Conservation (phyloP, 1,140 invertebrate species). For the Drosophila subpulchrella region DNA sequence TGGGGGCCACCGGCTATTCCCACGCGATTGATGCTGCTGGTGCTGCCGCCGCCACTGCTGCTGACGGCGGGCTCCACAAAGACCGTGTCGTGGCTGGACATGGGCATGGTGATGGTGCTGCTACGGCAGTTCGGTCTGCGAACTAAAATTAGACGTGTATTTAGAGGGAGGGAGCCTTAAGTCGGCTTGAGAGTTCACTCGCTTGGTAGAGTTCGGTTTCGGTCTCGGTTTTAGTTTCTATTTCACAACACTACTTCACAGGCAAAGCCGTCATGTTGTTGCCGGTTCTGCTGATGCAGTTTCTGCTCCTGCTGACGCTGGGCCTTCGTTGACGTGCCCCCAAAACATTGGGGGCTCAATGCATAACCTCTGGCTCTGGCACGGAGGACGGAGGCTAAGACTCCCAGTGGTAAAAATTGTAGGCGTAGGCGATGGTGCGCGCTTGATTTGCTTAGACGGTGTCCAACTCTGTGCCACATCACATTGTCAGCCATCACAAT, state of each 20-base stretch:
- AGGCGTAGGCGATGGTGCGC: conserved; percentile 52
- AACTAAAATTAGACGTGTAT: conserved; percentile 48
- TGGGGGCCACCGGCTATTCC: conserved; percentile 41
- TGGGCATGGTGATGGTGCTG: conserved; percentile 54
- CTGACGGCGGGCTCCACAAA: conserved; percentile 67
- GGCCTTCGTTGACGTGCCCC: conserved; percentile 71
- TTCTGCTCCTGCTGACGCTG: conserved; percentile 48
- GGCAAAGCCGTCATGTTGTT: conserved; percentile 58
- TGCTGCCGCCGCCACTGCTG: conserved; percentile 37
- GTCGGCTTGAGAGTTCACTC: conserved; percentile 55
- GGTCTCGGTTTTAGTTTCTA: conserved; percentile 40
- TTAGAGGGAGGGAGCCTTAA: conserved; percentile 25
- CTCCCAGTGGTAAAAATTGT: conserved; percentile 45
- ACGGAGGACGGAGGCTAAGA: conserved; percentile 38
- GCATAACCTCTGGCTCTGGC: conserved; percentile 71
- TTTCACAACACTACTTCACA: conserved; percentile 74
- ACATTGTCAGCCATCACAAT: conserved; percentile 84
- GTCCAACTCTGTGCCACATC: conserved; percentile 81
- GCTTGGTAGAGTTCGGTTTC: conserved; percentile 43
- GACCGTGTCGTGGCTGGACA: conserved; percentile 70
- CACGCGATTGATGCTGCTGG: conserved; percentile 31
- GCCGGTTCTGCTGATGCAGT: conserved; percentile 45
- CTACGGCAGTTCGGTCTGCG: conserved; percentile 25
- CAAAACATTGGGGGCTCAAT: conserved; percentile 83
- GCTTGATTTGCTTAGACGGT: conserved; percentile 77